Evolutionary conservation across 2,797 vertebrate species (phyloP), one percentile per base, ranked within the genome.

Genomic region (Sparus aurata): DNA sequence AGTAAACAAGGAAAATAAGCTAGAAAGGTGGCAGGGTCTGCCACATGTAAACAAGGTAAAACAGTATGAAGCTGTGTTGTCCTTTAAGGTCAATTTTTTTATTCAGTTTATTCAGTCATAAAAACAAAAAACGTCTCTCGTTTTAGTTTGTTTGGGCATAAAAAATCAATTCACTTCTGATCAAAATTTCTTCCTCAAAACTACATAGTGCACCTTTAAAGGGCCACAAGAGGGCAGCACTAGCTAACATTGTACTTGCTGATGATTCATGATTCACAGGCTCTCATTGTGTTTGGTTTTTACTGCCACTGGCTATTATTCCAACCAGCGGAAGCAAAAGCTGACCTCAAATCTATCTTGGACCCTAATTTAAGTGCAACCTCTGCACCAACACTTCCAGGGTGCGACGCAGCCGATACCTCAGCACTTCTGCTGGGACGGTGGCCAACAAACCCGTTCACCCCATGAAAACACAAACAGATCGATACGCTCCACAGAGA

Each of bases 381-480:
- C 79, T 77, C 50, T 81, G 85, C 79, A 82, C 58, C 81, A 79
- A 87, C 87, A 73, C 82, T 72, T 87, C 66, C 71, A 72, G 74
- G 16, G 73, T 49, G 73, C 49, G 27, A 69, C 79, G 79, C 84
- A 85, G 85, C 90, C 80, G 59, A 88, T 79, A 69, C 84, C 88
- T 94, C 91, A 94, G 92, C 94, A 93, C 85, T 93, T 92, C 86
- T 89, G 72, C 91, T 49, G 85, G 92, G 93, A 91, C 75, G 15
- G 73, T 20, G 84, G 89, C 93, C 93, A 94, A 89, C 84, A 92
- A 94, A 94, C 92, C 88, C 85, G 82, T 79, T 94, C 86, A 94
- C 92, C 93, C 89, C 82, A 73, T 60, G 25, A 90, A 90, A 92
- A 93, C 76, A 91, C 79, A 91, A 91, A 92, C 84, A 88, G 94